Percentiles rank a stretch among this genome's conserved stretches.
Evolutionary conservation across 2,113 vertebrate species (phyloP).

Genomic region (Phalacrocorax aristotelis): DNA sequence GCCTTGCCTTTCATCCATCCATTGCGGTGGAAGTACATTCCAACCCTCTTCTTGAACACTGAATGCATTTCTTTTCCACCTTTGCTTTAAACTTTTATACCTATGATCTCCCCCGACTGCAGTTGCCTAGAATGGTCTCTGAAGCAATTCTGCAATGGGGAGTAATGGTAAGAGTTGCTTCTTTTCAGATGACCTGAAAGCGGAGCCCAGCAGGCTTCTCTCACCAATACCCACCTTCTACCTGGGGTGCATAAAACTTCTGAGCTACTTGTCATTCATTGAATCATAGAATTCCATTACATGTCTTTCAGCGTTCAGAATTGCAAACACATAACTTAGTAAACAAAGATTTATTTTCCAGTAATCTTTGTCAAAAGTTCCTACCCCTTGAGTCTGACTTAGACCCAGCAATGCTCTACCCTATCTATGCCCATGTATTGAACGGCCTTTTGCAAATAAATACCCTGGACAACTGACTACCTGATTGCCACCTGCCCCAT

Average conservation of each 20-base stretch:
- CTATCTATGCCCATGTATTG: neutral
- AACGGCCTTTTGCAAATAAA: neutral
- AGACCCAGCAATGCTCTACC: neutral
- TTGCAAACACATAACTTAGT: neutral
- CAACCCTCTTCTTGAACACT: neutral
- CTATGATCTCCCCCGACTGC: neutral
- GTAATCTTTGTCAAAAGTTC: neutral
- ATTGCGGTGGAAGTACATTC: neutral
- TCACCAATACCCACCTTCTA: neutral
- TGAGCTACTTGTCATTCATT: neutral
- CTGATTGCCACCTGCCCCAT: neutral
- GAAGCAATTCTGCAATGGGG: neutral
- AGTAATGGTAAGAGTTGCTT: neutral
- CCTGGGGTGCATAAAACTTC: neutral
- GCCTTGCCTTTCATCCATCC: neutral
- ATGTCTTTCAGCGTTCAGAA: neutral
- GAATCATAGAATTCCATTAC: neutral
- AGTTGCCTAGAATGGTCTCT: neutral
- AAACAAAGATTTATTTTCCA: neutral
- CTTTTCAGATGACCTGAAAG: neutral
- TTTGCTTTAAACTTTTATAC: neutral
- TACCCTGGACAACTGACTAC: neutral
- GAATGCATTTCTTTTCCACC: neutral
- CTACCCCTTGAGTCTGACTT: neutral
- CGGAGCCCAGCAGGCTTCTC: neutral